Evolutionary conservation across 2,113 vertebrate genomes (phyloP), one percentile per base, ranked within the genome.

Genomic region (Eulemur macaco): DNA sequence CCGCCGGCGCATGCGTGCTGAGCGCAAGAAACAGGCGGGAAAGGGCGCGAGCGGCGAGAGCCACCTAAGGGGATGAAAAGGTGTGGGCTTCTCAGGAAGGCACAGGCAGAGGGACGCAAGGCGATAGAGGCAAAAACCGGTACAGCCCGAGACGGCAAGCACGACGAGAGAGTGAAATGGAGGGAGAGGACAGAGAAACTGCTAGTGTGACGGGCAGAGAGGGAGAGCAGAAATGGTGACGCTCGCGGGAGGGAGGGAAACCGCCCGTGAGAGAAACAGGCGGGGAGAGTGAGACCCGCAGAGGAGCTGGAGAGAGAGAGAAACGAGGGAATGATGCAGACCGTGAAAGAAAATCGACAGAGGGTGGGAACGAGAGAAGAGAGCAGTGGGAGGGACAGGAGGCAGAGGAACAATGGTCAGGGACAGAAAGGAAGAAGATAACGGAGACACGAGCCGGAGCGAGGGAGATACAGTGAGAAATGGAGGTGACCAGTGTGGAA

Each of bases 21-120:
- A 6, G 60, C 17, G 0, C 29, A 18, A 25, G 60, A 2, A 25
- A 91, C 84, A 25, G 20, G 82, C 47, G 54, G 78, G 90, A 93
- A 92, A 74, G 42, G 21, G 2, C 3, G 14, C 6, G 15, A 69
- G 39, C 6, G 4, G 5, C 4, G 9, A 29, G 5, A 0, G 1
- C 6, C 5, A 1, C 34, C 42, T 1, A 18, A 56, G 12, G 39
- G 18, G 47, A 15, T 8, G 3, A 13, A 5, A 27, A 39, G 6
- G 20, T 45, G 52, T 6, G 9, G 13, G 45, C 9, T 2, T 23
- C 15, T 29, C 42, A 4, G 34, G 4, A 37, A 47, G 5, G 17
- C 47, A 45, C 29, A 12, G 37, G 45, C 23, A 4, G 8, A 29
- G 27, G 27, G 71, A n/a, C 11, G 8, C 37, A 1, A 18, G 15